Evolutionary conservation across 2,888 invertebrate genomes (phyloP), one percentile per base, ranked within the genome.

Genomic region (Agrotis puta): DNA sequence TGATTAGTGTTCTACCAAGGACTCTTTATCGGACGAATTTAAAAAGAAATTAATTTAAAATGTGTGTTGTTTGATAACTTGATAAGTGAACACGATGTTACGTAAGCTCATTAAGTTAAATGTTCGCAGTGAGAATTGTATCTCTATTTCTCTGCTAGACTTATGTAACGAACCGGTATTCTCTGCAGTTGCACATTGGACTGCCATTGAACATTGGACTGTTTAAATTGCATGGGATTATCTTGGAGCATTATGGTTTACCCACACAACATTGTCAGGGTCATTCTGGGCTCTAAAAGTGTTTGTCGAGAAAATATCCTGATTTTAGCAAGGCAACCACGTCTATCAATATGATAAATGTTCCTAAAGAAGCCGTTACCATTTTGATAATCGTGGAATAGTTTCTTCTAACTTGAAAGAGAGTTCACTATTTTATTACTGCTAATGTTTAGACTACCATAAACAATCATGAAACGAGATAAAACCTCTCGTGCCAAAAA

Each of bases 161-260:
- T 81, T 81, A 77, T 53, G 65, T 68, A 79, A 81, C 53, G 22
- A 22, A 66, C 58, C 24, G 53, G 65, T 54, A 27, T 59, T 51
- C 64, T 54, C 45, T 68, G 27, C 54, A 54, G 13, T 50, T 62
- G 70, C 6, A 68, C 61, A n/a, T 64, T 74, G 67, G 53, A 48
- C 62, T 59, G 58, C 45, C 61, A 73, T 64, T 64, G 62, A 14
- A 58, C 47, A 53, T 27, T 57, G 43, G 4, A 33, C n/a, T 59
- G 0, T 67, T n/a, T 48, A 45, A 65, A 79, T 47, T 64, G 51
- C 14, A 64, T 53, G 4, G 16, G 33, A 72, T 79, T 53, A 79
- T 64, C 57, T 77, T 61, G 4, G 5, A 13, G 20, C 18, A 56
- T n/a, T 61, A 43, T 45, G 6, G 43, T 18, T 6, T 39, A 53